A percentile compares a stretch with the other conserved stretches of the same genome.
Evolutionary conservation across 2,888 invertebrate genomes (phyloP).

Genomic region (Pammene aurita): DNA sequence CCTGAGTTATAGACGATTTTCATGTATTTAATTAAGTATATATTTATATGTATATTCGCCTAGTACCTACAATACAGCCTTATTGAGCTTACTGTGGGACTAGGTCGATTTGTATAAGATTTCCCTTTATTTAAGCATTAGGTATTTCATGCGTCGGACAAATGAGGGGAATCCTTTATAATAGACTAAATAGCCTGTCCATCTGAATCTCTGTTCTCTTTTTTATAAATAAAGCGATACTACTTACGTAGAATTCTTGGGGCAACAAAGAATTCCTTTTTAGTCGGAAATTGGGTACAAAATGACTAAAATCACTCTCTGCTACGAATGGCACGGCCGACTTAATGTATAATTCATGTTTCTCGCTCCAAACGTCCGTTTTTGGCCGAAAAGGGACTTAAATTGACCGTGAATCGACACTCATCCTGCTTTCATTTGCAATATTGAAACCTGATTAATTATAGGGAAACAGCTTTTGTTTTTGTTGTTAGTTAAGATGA

Average conservation of each 20-base stretch:
- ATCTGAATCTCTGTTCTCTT: slow-evolving; percentile 11
- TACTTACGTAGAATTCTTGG: slow-evolving; percentile 31
- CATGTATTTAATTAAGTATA: too few species aligned
- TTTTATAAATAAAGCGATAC: slow-evolving; percentile 34
- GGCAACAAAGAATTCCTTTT: slow-evolving; percentile 41
- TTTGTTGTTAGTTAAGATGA: slow-evolving; percentile 33
- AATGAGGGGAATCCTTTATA: neutral
- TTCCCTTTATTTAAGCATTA: too few species aligned
- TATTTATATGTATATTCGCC: too few species aligned
- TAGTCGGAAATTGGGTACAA: slow-evolving; percentile 42
- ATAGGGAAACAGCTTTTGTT: slow-evolving; percentile 45
- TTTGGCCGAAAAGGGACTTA: slow-evolving; percentile 62
- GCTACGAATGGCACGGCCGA: slow-evolving; percentile 44
- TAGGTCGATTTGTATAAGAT: too few species aligned
- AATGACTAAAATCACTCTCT: slow-evolving; percentile 42
- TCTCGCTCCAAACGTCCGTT: slow-evolving; percentile 59
- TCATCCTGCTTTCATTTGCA: slow-evolving; percentile 60
- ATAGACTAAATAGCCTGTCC: slow-evolving; percentile 5
- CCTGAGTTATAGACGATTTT: too few species aligned
- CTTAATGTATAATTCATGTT: slow-evolving; percentile 77
- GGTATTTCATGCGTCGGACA: neutral
- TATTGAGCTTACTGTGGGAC: too few species aligned
- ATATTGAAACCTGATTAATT: slow-evolving; percentile 62
- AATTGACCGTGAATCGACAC: slow-evolving; percentile 71
- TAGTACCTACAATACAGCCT: too few species aligned